These are phyloP conservation scores for Chymomyza caudatula DNA, from an alignment of 2,888 invertebrate species.

Conservation along the genomic window DNA sequence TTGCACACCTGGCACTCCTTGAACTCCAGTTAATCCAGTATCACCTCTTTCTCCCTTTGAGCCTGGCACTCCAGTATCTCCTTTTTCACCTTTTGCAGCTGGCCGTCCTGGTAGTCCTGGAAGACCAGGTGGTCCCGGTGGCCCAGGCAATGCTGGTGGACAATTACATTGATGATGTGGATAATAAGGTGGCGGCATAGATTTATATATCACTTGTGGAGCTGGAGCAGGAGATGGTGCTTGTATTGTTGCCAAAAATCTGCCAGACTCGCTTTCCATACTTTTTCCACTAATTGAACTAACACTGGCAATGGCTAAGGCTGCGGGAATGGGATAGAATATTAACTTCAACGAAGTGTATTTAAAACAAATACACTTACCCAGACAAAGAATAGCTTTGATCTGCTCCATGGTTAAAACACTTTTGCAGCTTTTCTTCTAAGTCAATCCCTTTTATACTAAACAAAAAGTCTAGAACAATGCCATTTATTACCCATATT, in stretches of 20 bases:
- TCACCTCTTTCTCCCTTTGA: neutral
- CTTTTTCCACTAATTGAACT: neutral
- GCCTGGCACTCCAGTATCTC: neutral
- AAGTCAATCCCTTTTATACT: constrained; percentile 50
- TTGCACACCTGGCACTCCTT: constrained; percentile 24
- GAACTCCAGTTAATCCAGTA: constrained; percentile 7
- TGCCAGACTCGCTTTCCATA: neutral
- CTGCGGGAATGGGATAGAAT: neutral
- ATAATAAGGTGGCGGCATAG: constrained; percentile 1
- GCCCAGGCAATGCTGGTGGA: constrained; percentile 35
- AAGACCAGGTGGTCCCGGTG: constrained; percentile 19
- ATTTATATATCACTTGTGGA: constrained; percentile 11
- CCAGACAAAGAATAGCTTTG: constrained; percentile 37
- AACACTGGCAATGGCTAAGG: neutral
- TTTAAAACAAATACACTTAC: constrained; percentile 30
- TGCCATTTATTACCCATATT: constrained; percentile 3
- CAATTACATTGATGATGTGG: constrained; percentile 23
- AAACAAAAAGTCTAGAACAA: neutral
- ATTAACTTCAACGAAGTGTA: neutral
- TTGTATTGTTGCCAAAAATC: constrained; percentile 3
- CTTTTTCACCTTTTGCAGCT: constrained; percentile 29
- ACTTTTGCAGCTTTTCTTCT: constrained; percentile 36
- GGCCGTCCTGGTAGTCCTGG: constrained; percentile 19
- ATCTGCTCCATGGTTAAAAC: constrained; percentile 45
- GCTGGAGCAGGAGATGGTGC: neutral